A percentile compares a stretch with the other conserved stretches of the same genome.
These are phyloP conservation scores for Probaryconus sp. DNA, from an alignment of 1,140 invertebrate genomes.

Conservation along the genomic window DNA sequence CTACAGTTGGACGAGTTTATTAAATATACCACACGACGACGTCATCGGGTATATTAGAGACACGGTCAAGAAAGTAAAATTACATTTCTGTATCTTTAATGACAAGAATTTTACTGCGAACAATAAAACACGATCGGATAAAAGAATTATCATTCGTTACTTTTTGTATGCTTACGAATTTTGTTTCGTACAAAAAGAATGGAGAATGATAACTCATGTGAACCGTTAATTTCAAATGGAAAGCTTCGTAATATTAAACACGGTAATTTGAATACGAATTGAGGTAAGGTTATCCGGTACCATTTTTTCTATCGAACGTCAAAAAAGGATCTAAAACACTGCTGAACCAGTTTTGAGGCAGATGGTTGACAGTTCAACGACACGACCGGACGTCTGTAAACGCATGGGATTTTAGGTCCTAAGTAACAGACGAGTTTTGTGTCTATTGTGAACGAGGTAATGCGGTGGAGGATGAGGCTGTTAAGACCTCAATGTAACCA, in stretches of 20 bases:
- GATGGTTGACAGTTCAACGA: constrained; percentile 40
- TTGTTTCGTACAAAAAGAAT: too few species aligned
- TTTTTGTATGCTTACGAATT: too few species aligned
- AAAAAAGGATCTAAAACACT: constrained; percentile 12
- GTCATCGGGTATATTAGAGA: too few species aligned
- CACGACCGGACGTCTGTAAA: constrained; percentile 15
- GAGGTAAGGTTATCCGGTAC: constrained; percentile 5
- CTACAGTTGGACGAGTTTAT: constrained; percentile 29
- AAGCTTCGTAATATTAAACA: too few species aligned
- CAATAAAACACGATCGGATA: too few species aligned
- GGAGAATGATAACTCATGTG: too few species aligned
- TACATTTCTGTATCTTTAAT: too few species aligned
- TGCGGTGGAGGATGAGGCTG: constrained; percentile 38
- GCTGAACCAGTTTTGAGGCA: constrained; percentile 39
- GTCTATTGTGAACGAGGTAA: constrained; percentile 33
- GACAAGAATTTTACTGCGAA: too few species aligned
- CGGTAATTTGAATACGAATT: too few species aligned
- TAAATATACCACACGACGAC: constrained; percentile 10
- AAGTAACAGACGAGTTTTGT: constrained; percentile 22
- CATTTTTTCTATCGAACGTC: constrained; percentile 2
- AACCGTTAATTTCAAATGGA: too few species aligned
- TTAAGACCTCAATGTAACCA: constrained; percentile 42
- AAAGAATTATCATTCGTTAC: too few species aligned
- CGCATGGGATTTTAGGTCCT: constrained; percentile 34
- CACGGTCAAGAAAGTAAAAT: too few species aligned